Evolutionary conservation across 2,888 invertebrate species (phyloP), one percentile per base, ranked within the genome.

Genomic region (Gisinianus flammeolus): DNA sequence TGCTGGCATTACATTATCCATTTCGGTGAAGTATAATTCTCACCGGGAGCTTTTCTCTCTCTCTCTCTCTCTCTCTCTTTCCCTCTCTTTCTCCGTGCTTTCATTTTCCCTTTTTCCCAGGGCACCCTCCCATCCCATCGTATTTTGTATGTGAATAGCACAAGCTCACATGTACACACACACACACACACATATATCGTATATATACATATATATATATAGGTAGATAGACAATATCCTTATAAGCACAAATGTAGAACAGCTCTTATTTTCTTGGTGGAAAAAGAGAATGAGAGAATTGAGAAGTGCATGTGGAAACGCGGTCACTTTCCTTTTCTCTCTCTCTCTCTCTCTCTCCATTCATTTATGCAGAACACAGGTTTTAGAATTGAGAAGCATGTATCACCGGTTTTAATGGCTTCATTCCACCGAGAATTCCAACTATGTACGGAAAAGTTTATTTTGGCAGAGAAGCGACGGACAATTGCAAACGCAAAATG

Each of bases 11-110:
- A 58, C 26, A 58, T n/a, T 2, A 58, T 58, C 58, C 58, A 58
- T 58, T 58, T 26, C 26, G 22, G 58, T 22, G 26, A 58, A 58
- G 58, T 22, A 58, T 58, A 58, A 58, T 26, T 58, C 58, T 58
- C 22, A n/a, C 58, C 58, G 26, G 24, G 58, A 58, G 58, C 44
- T 44, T 16, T 44, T 58, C 22, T 58, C 58, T 58, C 58, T n/a
- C 52, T 44, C 52, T 44, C 52, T 44, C 52, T 44, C 16, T 16
- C 52, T 44, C 52, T 44, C 52, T 44, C 52, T 16, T 16, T 44
- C 52, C 16, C 52, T 44, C 16, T 10, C 22, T 58, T 58, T 24
- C 58, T 24, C 22, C 4, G 10, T 58, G n/a, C 26, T 2, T 22
- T 58, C 22, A 2, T 58, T 58, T n/a, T n/a, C 58, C 58, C 1